Evolutionary conservation across 2,888 invertebrate species (phyloP).

Genomic region (Catocala sponsa): DNA sequence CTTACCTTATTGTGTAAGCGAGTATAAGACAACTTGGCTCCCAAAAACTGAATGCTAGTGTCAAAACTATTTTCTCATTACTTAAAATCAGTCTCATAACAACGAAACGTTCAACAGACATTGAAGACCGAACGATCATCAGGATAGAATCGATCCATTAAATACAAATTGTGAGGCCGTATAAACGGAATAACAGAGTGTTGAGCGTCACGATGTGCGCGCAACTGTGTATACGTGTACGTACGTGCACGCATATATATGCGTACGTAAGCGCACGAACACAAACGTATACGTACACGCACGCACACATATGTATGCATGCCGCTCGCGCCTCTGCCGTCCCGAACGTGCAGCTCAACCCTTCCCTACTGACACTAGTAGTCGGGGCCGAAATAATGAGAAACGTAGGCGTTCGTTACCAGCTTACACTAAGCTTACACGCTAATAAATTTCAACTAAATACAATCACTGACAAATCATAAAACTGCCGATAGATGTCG

Average conservation of each 20-base stretch:
- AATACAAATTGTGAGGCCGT: slow-evolving; percentile 22
- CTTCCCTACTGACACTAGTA: slow-evolving; percentile 60
- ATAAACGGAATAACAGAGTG: slow-evolving; percentile 3
- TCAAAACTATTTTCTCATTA: slow-evolving; percentile 72
- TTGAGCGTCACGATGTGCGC: no score
- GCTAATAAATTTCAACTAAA: slow-evolving; percentile 83
- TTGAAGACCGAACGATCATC: slow-evolving; percentile 40
- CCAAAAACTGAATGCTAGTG: slow-evolving; percentile 58
- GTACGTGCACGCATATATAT: not conserved
- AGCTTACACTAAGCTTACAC: slow-evolving; percentile 71
- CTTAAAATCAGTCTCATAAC: slow-evolving; percentile 86
- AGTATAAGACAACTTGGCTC: slow-evolving; percentile 19
- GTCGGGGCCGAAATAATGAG: slow-evolving; percentile 52
- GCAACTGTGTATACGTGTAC: not conserved
- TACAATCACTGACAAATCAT: slow-evolving; percentile 48
- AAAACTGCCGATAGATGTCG: slow-evolving; percentile 33
- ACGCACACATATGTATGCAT: no score
- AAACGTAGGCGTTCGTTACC: slow-evolving; percentile 65
- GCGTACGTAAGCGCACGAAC: not conserved
- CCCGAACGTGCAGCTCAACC: slow-evolving; percentile 10
- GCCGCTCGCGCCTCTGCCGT: not conserved
- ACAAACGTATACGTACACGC: not conserved
- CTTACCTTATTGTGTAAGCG: slow-evolving; percentile 11
- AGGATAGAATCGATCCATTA: slow-evolving; percentile 27
- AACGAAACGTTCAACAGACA: slow-evolving; percentile 66